Conservation (phyloP, 2,113 vertebrate species). For the Heliornis fulica region DNA sequence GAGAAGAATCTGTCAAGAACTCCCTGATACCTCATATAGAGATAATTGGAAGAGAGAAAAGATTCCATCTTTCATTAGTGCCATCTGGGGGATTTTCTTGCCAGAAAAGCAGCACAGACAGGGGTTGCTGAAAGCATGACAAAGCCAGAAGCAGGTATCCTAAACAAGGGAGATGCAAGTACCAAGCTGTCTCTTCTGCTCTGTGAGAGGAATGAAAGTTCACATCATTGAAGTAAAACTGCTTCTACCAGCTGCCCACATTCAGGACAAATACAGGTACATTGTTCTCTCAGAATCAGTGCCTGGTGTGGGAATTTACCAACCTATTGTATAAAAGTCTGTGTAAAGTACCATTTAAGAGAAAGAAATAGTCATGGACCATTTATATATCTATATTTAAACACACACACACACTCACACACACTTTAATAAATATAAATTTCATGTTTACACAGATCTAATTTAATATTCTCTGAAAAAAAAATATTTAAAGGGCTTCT, state of each 20-base stretch:
- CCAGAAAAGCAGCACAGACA: neutral
- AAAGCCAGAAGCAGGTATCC: neutral
- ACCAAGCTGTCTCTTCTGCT: neutral
- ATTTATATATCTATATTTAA: conserved; percentile 43
- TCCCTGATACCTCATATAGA: neutral
- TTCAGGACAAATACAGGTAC: neutral
- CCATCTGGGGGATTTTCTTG: neutral
- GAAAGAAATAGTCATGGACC: conserved; percentile 53
- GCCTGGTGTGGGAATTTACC: conserved; percentile 16
- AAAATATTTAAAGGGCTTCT: conserved; percentile 32
- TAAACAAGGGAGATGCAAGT: neutral
- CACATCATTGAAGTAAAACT: neutral
- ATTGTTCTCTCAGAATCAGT: neutral
- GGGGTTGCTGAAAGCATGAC: neutral
- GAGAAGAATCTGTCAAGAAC: neutral
- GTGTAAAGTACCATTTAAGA: conserved; percentile 59
- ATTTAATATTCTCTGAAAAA: conserved; percentile 52
- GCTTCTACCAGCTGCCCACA: neutral
- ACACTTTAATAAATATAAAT: conserved; percentile 57
- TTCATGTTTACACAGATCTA: conserved; percentile 57
- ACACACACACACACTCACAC: neutral
- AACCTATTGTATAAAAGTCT: neutral
- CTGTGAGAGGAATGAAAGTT: neutral
- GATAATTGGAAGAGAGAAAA: neutral
- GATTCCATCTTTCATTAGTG: neutral